Percentiles rank a stretch among this genome's conserved stretches.
These are phyloP conservation scores for Trichogramma pretiosum DNA, from an alignment of 1,140 invertebrate species.

Conservation along the genomic window DNA sequence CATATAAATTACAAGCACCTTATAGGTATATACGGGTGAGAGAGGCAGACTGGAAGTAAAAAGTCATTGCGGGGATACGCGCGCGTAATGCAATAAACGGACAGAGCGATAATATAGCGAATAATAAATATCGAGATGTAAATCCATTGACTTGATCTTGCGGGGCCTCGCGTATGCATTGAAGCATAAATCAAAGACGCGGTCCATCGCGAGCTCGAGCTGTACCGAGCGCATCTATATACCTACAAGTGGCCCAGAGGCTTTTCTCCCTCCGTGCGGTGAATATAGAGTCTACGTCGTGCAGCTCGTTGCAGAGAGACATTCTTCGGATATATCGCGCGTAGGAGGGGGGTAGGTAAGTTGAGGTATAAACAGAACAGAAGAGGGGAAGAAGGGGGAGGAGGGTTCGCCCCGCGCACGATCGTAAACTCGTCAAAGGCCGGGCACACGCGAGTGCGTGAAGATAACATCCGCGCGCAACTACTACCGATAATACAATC, in stretches of 20 bases:
- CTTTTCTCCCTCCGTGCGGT: not conserved
- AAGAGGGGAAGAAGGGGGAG: no score
- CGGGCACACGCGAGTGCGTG: no score
- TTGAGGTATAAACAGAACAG: no score
- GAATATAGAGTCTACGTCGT: not conserved
- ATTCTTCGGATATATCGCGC: slow-evolving; percentile 12
- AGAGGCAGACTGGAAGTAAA: no score
- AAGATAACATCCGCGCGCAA: not conserved
- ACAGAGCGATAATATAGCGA: slow-evolving; percentile 44
- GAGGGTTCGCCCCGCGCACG: slow-evolving; percentile 35
- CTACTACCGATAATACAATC: not conserved
- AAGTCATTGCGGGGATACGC: no score
- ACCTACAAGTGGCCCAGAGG: no score
- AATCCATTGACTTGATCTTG: slow-evolving; percentile 48
- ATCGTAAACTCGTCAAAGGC: slow-evolving; percentile 47
- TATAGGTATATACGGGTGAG: no score
- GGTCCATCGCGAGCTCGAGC: slow-evolving; percentile 28
- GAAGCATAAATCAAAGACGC: slow-evolving; percentile 45
- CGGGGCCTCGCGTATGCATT: slow-evolving; percentile 39
- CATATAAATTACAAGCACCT: no score
- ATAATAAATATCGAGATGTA: slow-evolving; percentile 48
- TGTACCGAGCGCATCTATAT: not conserved
- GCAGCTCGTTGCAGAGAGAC: slow-evolving; percentile 14
- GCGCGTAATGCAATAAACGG: slow-evolving; percentile 39
- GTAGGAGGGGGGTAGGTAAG: no score